Conservation (phyloP, 2,113 vertebrate genomes). For the Pedetes capensis region DNA sequence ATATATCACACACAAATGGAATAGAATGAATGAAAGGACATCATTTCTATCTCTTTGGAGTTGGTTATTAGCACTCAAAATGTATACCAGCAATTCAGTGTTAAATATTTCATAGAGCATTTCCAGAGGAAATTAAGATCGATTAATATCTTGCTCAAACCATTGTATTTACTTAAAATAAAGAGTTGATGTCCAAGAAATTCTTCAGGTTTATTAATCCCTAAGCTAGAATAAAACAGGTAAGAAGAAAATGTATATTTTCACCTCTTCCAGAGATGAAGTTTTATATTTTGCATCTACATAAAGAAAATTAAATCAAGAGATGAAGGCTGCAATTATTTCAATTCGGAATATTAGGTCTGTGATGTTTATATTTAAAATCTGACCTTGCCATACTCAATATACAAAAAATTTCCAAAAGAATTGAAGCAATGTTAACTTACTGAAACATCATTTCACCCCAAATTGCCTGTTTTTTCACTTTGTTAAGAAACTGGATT, state of each 20-base stretch:
- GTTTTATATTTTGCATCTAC: neutral
- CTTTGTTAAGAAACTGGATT: neutral
- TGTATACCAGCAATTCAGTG: neutral
- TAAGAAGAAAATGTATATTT: neutral
- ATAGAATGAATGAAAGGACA: slow-evolving; percentile 23
- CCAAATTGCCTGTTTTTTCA: neutral
- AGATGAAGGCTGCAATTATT: neutral
- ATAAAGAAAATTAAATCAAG: neutral
- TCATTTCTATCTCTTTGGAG: neutral
- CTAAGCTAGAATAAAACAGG: neutral
- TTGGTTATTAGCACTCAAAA: neutral
- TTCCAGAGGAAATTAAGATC: slow-evolving; percentile 37
- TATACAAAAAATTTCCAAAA: slow-evolving; percentile 21
- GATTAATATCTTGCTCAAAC: neutral
- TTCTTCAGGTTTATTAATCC: neutral
- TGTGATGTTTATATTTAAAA: neutral
- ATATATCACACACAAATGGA: neutral
- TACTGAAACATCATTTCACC: neutral
- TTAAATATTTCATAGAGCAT: slow-evolving; percentile 32
- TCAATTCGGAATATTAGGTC: neutral
- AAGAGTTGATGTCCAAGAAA: neutral
- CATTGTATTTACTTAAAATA: neutral
- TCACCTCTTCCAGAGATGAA: neutral
- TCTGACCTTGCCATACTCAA: neutral
- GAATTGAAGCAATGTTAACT: neutral